Evolutionary conservation across 2,113 vertebrate species (phyloP), one percentile per base, ranked within the genome.

Genomic region (Corythoichthys intestinalis): DNA sequence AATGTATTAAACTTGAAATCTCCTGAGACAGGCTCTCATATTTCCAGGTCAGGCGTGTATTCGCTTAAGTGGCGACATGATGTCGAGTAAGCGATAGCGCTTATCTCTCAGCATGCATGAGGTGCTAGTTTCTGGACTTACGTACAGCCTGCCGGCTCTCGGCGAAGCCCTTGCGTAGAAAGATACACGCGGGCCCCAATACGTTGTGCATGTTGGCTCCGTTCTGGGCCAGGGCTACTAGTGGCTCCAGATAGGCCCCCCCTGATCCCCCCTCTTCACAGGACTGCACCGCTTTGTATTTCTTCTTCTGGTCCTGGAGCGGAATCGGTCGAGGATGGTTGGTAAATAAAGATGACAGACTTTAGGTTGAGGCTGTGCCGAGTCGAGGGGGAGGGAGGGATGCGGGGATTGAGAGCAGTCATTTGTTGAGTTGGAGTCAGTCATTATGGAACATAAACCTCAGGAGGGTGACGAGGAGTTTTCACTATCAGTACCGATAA

Each of bases 91-190:
- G 8, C 20, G 53, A 28, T 10, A 12, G 28, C 56, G 12, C 34
- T 66, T 2, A 7, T 66, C 61, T 87, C 65, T 69, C 28, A 41
- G 34, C 71, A 81, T 83, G 81, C 85, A 84, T 81, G 79, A 83
- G 78, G 58, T 83, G 46, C 57, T 59, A 67, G 11, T 79, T 80
- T 84, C 73, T 85, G 88, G 88, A 98, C 97, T 98, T 98, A 99
- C 97, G 94, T 98, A 98, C 96, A 97, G 96, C 94, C 93, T 94
- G 94, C 91, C 96, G 94, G 93, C 90, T 96, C 91, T 98, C 95
- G 66, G 96, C 95, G 91, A 98, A 95, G 92, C 95, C 96, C 92
- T 98, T 97, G 92, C 96, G 94, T 86, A 98, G 95, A 90, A 98
- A 98, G 90, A 98, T 95, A 93, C 96, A 98, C 67, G 96, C 96